Conservation (phyloP, 2,113 vertebrate genomes). For the Epinephelus moara region DNA sequence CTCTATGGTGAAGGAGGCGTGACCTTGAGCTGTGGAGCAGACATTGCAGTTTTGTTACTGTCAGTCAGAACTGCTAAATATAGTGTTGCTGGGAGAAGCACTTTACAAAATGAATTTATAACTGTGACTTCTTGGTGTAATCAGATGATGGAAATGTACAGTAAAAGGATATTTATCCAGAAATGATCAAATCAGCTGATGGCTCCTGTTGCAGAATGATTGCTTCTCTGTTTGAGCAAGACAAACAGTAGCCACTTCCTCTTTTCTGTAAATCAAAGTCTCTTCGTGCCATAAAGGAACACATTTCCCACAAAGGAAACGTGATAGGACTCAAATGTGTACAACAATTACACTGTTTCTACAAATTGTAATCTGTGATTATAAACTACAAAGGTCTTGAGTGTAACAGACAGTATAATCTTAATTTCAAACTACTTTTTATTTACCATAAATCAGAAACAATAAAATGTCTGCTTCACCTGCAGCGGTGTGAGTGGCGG, state of each 20-base stretch:
- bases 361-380: not conserved
- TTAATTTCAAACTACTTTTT: not conserved
- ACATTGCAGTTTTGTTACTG: constrained; percentile 23
- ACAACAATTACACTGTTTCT: not conserved
- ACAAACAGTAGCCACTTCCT: not conserved
- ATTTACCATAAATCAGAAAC: not conserved
- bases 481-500: constrained; percentile 76
- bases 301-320: not conserved
- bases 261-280: not conserved
- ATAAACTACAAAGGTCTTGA: not conserved
- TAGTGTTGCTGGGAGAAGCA: not conserved
- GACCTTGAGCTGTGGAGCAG: constrained; percentile 88
- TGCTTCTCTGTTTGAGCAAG: constrained; percentile 1
- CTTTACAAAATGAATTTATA: not conserved
- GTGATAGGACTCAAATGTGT: not conserved
- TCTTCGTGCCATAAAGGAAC: not conserved
- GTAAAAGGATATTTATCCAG: not conserved
- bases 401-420: not conserved
- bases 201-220: not conserved
- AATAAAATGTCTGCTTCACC: constrained; percentile 57
- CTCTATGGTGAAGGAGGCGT: constrained; percentile 99
- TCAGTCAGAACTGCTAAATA: constrained; percentile 19
- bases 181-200: not conserved
- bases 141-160: not conserved
- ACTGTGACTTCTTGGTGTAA: not conserved